phyloP scores from a whole-genome alignment of 2,888 invertebrate species.

The Dusona sp. region DNA sequence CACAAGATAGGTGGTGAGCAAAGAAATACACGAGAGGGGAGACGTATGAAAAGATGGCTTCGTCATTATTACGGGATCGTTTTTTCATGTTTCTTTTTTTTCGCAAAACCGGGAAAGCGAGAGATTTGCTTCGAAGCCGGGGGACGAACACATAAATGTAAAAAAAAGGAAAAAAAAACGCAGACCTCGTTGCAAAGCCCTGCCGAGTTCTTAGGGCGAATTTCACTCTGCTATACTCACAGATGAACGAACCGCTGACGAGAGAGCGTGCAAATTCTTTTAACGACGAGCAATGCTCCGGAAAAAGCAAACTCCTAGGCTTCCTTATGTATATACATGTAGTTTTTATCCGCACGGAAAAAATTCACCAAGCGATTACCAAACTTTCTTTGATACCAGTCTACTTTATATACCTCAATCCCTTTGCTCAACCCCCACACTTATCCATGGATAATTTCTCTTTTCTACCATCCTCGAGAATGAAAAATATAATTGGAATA shows the following conservation, averaged over 20 bases:
- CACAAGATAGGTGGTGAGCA: constrained; percentile 25
- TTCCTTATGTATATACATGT: constrained; percentile 3
- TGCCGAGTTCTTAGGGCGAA: constrained; percentile 55
- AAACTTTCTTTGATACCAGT: constrained; percentile 79
- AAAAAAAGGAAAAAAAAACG: constrained; percentile 56
- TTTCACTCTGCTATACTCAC: constrained; percentile 72
- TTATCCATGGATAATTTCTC: constrained; percentile 9
- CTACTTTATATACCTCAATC: constrained; percentile 38
- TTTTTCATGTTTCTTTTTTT: constrained; percentile 42
- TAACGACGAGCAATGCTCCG: constrained; percentile 81
- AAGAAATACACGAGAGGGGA: constrained; percentile 32
- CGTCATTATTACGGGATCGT: constrained; percentile 62
- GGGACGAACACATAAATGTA: constrained; percentile 35
- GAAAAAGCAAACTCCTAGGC: constrained; percentile 73
- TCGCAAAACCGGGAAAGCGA: constrained; percentile 59
- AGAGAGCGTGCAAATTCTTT: constrained; percentile 83
- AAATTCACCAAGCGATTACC: constrained; percentile 75
- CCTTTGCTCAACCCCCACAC: constrained; percentile 21
- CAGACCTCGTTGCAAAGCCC: constrained; percentile 67
- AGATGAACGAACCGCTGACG: constrained; percentile 82
- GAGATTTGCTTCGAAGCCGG: constrained; percentile 33
- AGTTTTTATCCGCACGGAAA: constrained; percentile 55
- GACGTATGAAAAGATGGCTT: constrained; percentile 50
- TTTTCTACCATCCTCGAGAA: constrained; percentile 36
- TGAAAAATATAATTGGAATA: constrained; percentile 58